These are phyloP conservation scores for Pterois miles DNA, from an alignment of 2,797 vertebrate genomes.

Conservation along the genomic window DNA sequence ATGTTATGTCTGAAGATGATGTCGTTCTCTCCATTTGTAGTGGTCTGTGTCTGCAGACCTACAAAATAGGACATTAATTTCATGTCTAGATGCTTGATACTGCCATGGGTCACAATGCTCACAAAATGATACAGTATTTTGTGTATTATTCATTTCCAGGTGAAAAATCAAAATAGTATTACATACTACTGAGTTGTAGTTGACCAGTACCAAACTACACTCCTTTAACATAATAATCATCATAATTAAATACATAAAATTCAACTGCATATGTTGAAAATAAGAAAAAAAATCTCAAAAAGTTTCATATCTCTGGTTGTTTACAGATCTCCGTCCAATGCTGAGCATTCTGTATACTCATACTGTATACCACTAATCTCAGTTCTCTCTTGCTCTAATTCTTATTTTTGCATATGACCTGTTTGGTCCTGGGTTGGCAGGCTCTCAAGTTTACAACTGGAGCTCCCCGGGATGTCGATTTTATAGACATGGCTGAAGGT, in stretches of 20 bases:
- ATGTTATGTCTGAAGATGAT: conserved; percentile 92
- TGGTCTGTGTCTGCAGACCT: conserved; percentile 67
- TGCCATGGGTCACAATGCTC: neutral
- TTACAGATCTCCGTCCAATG: neutral
- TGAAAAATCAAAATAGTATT: neutral
- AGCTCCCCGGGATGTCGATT: conserved; percentile 81
- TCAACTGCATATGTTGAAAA: neutral
- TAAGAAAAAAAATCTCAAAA: neutral
- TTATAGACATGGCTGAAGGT: conserved; percentile 92
- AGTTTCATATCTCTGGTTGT: neutral
- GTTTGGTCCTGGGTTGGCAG: conserved; percentile 66
- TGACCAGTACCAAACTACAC: neutral
- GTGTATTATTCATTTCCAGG: neutral
- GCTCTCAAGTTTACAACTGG: conserved; percentile 81
- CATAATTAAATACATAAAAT: neutral
- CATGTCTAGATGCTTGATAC: neutral
- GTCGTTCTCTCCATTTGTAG: conserved; percentile 83
- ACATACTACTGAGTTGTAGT: neutral
- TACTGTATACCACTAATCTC: neutral
- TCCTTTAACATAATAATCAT: neutral
- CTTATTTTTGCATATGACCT: conserved; percentile 56
- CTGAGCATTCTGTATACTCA: neutral
- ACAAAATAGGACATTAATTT: neutral
- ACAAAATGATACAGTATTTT: neutral
- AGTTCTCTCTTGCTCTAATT: neutral